phyloP scores from a whole-genome alignment of 2,888 invertebrate genomes.

The Drosophila mercatorum region DNA sequence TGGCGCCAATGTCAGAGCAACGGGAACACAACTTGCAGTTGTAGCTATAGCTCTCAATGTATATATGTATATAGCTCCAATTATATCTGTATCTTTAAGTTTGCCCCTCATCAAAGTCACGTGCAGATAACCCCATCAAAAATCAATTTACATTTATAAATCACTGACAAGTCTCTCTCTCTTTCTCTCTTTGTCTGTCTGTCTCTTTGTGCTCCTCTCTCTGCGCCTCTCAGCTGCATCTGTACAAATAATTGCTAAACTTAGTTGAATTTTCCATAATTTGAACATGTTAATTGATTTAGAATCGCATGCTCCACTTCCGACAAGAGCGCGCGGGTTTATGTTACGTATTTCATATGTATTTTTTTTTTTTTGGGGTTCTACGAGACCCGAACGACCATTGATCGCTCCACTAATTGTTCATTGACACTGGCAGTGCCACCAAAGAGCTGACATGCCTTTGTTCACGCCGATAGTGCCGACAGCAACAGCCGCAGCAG shows the following conservation, averaged over 20 bases:
- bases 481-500: slow-evolving; percentile 25
- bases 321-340: slow-evolving; percentile 37
- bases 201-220: not conserved
- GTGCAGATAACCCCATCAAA: slow-evolving; percentile 67
- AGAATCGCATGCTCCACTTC: slow-evolving; percentile 72
- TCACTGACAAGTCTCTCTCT: slow-evolving; percentile 20
- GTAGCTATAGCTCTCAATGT: slow-evolving; percentile 1
- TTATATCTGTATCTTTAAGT: slow-evolving; percentile 16
- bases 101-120: slow-evolving; percentile 40
- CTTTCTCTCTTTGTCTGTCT: not conserved
- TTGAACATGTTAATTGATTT: slow-evolving; percentile 75
- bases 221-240: slow-evolving; percentile 35
- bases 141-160: slow-evolving; percentile 42
- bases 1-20: slow-evolving; percentile 61
- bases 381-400: slow-evolving; percentile 50
- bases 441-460: slow-evolving; percentile 44
- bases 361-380: slow-evolving; percentile 7
- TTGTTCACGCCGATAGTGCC: slow-evolving; percentile 75
- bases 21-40: not conserved
- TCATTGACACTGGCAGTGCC: slow-evolving; percentile 63
- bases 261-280: slow-evolving; percentile 61
- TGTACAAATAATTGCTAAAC: slow-evolving; percentile 47
- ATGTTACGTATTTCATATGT: not conserved
- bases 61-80: slow-evolving; percentile 3
- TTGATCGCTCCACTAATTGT: slow-evolving; percentile 78